Base-by-base conservation (phyloP, 53 echinoderm and acorn worm genomes). In the Crossaster papposus region DNA sequence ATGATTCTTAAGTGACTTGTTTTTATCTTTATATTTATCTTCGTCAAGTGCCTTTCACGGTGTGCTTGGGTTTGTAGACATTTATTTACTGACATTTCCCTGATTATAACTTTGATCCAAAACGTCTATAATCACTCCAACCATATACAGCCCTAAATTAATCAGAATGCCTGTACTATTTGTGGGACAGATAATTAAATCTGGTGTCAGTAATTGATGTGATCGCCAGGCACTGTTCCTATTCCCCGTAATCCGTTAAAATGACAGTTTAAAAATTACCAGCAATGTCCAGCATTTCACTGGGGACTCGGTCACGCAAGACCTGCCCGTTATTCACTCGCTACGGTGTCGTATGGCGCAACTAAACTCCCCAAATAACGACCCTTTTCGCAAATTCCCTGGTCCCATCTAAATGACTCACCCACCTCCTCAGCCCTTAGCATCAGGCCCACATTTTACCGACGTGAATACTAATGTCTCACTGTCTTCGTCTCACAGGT, bases 391-490 rank as follows among this genome's bases (percentile, higher is more conserved):
- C 24, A 26, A n/a, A 23, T 68, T 68, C 22, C 24, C 4, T 28
- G 10, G 68, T 68, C 68, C 68, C 68, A 4, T 68, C 68, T 68
- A 28, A 68, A 38, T 83, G 83, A 83, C n/a, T 83, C 83, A 83
- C 31, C 68, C 54, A 30, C n/a, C 11, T 22, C 51, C 15, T 55
- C 14, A 44, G 44, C 32, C 62, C 33, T 20, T 70, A 28, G 22
- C 77, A 78, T n/a, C n/a, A 14, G 74, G 30, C 74, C 34, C 79
- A 23, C 30, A 65, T 24, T 26, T 23, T 51, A 3, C 68, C 34
- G 85, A 85, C 73, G 51, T 85, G 85, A 51, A 85, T 85, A 33
- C 72, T 73, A 85, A 72, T 85, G 73, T 54, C n/a, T 85, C 28
- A 30, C 33, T 51, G 50, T 51, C 52, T 72, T 85, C n/a, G 74